Conservation (phyloP, 2,797 vertebrate genomes). For the Botia almorhae region DNA sequence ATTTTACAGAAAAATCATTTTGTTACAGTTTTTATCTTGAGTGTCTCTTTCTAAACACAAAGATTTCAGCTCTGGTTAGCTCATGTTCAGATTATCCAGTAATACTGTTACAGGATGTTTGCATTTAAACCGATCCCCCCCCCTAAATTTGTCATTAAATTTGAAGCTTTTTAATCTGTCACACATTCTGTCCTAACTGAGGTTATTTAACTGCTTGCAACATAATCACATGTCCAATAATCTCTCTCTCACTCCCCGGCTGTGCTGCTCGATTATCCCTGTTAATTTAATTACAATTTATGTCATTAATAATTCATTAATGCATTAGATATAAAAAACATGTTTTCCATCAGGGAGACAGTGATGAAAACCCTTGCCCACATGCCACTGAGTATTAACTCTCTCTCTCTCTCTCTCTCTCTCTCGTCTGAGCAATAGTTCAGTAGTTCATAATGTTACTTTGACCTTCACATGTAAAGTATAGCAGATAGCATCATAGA, state of each 20-base stretch:
- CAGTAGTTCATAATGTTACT: no score
- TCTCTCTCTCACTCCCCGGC: constrained; percentile 59
- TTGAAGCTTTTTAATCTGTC: constrained; percentile 61
- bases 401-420: constrained; percentile 41
- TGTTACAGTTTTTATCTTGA: no score
- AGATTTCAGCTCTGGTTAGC: constrained; percentile 50
- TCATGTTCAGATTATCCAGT: constrained; percentile 60
- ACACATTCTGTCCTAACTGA: constrained; percentile 59
- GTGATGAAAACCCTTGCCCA: constrained; percentile 54
- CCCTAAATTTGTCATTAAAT: constrained; percentile 47
- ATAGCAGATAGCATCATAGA: no score
- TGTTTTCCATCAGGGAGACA: constrained; percentile 68
- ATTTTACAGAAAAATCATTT: no score
- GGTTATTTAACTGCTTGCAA: constrained; percentile 72
- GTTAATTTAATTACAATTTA: constrained; percentile 79
- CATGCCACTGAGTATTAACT: constrained; percentile 64
- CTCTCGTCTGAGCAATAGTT: neutral
- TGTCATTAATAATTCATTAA: constrained; percentile 79
- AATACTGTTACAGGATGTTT: constrained; percentile 57
- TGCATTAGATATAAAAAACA: constrained; percentile 72
- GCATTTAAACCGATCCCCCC: constrained; percentile 23
- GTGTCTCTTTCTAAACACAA: no score
- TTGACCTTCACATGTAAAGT: no score
- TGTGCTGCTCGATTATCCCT: constrained; percentile 67
- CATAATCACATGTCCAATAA: constrained; percentile 67